Conservation (phyloP, 2,113 vertebrate genomes). For the Bubalus kerabau region DNA sequence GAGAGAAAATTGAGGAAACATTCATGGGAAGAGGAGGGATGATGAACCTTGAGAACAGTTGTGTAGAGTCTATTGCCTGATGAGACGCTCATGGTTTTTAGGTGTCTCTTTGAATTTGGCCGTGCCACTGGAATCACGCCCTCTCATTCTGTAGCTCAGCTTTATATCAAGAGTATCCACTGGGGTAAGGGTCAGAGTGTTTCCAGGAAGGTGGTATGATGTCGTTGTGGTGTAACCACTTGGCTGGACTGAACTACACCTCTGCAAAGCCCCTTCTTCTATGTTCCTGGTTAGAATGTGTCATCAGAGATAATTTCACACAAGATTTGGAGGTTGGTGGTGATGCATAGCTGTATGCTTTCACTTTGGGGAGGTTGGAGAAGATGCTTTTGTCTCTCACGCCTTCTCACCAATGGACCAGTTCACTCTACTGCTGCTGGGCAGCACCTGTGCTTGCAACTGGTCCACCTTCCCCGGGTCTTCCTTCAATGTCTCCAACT, state of each 20-base stretch:
- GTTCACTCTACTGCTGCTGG: background rate
- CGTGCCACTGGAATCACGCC: background rate
- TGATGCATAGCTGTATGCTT: background rate
- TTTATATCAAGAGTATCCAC: background rate
- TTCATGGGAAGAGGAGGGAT: background rate
- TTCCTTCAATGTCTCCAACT: background rate
- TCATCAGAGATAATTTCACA: background rate
- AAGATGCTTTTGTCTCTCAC: background rate
- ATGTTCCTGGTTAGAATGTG: background rate
- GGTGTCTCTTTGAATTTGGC: background rate
- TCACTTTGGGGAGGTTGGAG: background rate
- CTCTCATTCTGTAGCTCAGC: background rate
- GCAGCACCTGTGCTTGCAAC: accelerated
- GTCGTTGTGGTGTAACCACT: background rate
- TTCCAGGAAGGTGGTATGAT: background rate
- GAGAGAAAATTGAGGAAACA: background rate
- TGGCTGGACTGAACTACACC: background rate
- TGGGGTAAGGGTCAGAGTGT: background rate
- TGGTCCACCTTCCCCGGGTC: background rate
- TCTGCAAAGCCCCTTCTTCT: background rate
- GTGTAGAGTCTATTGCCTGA: background rate
- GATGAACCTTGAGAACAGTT: background rate
- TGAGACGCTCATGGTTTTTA: background rate
- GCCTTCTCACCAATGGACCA: background rate
- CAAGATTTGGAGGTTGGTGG: background rate